Conservation (phyloP, 2,113 vertebrate species). For the Romanogobio albipinnatus region DNA sequence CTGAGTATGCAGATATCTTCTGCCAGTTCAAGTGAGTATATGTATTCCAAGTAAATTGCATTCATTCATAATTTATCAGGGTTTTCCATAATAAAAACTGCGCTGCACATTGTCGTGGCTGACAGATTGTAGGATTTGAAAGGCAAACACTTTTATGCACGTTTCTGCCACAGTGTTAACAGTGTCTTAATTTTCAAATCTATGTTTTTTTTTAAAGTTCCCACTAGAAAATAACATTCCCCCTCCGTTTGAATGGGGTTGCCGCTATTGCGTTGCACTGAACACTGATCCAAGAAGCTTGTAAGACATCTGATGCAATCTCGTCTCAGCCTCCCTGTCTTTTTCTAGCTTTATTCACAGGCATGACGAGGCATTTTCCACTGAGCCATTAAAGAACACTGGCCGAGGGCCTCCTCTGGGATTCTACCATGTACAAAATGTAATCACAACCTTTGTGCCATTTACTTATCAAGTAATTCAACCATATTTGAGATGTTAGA, state of each 20-base stretch:
- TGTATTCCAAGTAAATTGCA: not conserved
- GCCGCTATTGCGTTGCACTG: not conserved
- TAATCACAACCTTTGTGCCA: slow-evolving; percentile 64
- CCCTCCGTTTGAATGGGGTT: not conserved
- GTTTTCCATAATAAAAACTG: not conserved
- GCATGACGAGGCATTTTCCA: slow-evolving; percentile 97
- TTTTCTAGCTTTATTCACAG: slow-evolving; percentile 91
- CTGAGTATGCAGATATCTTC: slow-evolving; percentile 98
- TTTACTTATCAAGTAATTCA: not conserved
- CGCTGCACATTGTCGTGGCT: not conserved
- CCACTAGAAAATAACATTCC: not conserved
- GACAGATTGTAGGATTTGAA: not conserved
- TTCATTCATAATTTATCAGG: slow-evolving; percentile 8
- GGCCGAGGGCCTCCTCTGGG: slow-evolving; percentile 94
- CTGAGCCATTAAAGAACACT: slow-evolving; percentile 97
- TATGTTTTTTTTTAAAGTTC: not conserved
- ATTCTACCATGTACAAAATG: slow-evolving; percentile 98
- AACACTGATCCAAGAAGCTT: not conserved
- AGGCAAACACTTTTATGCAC: not conserved
- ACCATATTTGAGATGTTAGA: not conserved
- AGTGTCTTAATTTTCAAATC: not conserved
- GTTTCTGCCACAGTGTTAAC: not conserved
- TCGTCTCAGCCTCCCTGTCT: not conserved
- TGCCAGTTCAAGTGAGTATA: slow-evolving; percentile 95
- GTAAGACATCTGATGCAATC: not conserved